Conservation (phyloP, 2,797 vertebrate species). For the Calcarius lapponicus region DNA sequence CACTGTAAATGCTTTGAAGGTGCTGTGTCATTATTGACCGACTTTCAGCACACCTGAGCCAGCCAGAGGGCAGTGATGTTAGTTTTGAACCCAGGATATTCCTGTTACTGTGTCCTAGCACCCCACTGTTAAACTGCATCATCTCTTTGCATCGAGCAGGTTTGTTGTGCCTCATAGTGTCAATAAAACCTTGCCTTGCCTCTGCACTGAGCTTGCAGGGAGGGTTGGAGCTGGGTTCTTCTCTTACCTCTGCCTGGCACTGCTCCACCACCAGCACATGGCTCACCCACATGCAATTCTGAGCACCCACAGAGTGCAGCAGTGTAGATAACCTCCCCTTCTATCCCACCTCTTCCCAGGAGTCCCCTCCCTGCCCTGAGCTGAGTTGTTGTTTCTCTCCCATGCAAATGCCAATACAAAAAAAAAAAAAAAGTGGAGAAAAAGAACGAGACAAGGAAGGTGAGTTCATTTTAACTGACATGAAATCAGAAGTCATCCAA, state of each 20-base stretch:
- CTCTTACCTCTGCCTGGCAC: not conserved
- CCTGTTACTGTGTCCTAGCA: not conserved
- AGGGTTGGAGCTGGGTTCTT: not conserved
- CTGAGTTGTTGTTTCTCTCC: not conserved
- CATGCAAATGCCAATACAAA: not conserved
- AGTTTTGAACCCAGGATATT: not conserved
- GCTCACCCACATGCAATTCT: not conserved
- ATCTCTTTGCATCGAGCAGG: not conserved
- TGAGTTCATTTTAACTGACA: not conserved
- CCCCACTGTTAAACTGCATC: not conserved
- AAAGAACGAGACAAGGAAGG: not conserved
- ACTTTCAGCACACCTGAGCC: slow-evolving; percentile 47
- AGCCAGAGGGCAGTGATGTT: slow-evolving; percentile 30
- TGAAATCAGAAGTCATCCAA: not conserved
- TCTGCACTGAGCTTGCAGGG: not conserved
- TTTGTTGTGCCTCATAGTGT: not conserved
- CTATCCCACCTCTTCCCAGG: not conserved
- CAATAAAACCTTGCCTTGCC: not conserved
- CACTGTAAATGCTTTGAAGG: slow-evolving; percentile 38
- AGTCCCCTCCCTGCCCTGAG: not conserved
- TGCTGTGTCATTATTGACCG: slow-evolving; percentile 64
- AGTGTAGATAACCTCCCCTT: not conserved
- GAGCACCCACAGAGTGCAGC: not conserved
- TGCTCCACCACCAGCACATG: not conserved
- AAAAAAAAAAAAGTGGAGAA: not conserved